Percentiles rank a stretch among this genome's conserved stretches.
Conservation (phyloP, 2,797 vertebrate species). For the Distichodus sexfasciatus region DNA sequence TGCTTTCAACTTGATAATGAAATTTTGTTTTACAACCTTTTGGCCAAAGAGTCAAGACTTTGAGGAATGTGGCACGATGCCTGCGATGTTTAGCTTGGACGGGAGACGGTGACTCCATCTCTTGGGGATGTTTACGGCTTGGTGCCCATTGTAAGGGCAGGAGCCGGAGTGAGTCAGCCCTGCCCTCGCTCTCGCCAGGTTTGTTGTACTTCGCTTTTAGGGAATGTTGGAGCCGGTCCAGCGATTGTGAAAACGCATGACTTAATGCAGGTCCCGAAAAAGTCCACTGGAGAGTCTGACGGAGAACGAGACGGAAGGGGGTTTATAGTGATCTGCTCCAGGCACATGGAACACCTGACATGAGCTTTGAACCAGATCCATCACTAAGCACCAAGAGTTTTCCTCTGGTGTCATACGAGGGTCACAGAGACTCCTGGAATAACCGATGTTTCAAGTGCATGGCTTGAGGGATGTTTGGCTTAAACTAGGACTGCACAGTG, state of each 20-base stretch:
- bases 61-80: neutral
- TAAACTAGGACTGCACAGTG: no score
- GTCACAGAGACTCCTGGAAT: no score
- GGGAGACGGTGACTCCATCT: constrained; percentile 36
- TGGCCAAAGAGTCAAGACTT: neutral
- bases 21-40: neutral
- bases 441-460: no score
- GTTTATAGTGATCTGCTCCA: neutral
- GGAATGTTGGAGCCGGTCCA: constrained; percentile 73
- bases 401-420: no score
- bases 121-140: constrained; percentile 50
- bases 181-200: constrained; percentile 52
- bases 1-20: no score
- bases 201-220: constrained; percentile 65
- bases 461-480: no score
- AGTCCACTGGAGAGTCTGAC: neutral
- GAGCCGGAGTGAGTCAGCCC: constrained; percentile 65
- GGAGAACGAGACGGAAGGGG: neutral
- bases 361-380: no score
- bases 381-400: no score
- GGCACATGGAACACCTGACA: no score
- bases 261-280: constrained; percentile 55
- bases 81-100: constrained; percentile 34
- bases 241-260: constrained; percentile 67
- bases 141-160: constrained; percentile 44